Evolutionary conservation across 2,888 invertebrate species (phyloP).

Genomic region (Morpho achilles): DNA sequence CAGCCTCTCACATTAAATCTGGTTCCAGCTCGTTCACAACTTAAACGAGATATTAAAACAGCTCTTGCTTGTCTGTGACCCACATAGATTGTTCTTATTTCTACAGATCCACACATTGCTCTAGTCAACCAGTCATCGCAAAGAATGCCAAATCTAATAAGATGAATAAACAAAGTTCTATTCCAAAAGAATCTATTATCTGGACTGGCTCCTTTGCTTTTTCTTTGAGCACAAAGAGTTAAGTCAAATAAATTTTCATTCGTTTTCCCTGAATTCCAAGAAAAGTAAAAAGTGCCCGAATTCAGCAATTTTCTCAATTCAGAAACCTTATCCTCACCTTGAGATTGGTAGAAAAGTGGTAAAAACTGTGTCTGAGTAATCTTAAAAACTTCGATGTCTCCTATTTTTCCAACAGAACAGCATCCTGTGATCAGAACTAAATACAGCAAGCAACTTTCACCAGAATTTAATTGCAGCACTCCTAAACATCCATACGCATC

Average conservation of each 20-base stretch:
- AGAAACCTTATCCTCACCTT: conserved; percentile 80
- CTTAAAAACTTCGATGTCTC: conserved; percentile 95
- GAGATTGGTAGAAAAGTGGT: conserved; percentile 87
- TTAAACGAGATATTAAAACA: conserved; percentile 96
- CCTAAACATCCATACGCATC: conserved; percentile 98
- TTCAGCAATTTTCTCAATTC: conserved; percentile 92
- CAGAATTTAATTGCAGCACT: conserved; percentile 91
- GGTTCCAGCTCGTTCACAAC: conserved; percentile 98
- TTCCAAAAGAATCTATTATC: conserved; percentile 99
- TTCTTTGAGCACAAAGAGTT: conserved; percentile 95
- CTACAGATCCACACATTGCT: conserved; percentile 98
- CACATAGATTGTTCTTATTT: conserved; percentile 98
- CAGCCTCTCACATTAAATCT: conserved; percentile 98
- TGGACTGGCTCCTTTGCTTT: conserved; percentile 87
- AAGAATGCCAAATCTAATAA: conserved; percentile 94
- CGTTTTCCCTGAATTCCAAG: conserved; percentile 82
- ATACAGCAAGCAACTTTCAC: conserved; percentile 90
- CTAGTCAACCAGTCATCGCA: conserved; percentile 95
- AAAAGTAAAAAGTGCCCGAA: conserved; percentile 99
- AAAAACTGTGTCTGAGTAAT: conserved; percentile 95
- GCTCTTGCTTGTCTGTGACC: conserved; percentile 96
- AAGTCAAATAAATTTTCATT: conserved; percentile 87
- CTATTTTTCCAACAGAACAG: conserved; percentile 97
- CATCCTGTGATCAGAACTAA: conserved; percentile 97
- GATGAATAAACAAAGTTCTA: conserved; percentile 95